A percentile compares a stretch with the other conserved stretches of the same genome.
These are phyloP conservation scores for Halcyon senegalensis DNA, from an alignment of 2,113 vertebrate genomes.

Conservation along the genomic window DNA sequence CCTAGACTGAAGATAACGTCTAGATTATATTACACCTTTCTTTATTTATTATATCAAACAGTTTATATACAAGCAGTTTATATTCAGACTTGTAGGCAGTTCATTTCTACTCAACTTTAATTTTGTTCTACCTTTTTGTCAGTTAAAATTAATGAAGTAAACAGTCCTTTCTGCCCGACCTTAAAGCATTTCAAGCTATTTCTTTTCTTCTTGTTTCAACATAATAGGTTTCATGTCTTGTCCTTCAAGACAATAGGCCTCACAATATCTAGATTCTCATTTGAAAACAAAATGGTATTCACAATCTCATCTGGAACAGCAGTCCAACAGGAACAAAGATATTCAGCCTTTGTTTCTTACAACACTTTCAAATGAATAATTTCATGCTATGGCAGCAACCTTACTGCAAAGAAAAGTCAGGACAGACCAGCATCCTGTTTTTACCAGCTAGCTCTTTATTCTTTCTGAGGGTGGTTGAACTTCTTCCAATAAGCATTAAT, in stretches of 20 bases:
- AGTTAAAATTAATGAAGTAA: neutral
- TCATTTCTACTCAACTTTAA: neutral
- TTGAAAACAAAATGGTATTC: neutral
- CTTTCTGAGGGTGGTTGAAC: neutral
- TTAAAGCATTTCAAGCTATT: neutral
- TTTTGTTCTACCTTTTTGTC: neutral
- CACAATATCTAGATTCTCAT: neutral
- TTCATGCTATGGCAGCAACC: neutral
- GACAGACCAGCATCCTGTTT: neutral
- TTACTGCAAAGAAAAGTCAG: neutral
- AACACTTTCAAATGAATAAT: neutral
- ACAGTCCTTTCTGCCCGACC: neutral
- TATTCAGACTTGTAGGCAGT: neutral
- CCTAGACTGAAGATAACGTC: neutral
- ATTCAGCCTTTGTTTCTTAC: neutral
- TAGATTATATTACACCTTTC: neutral
- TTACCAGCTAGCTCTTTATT: neutral
- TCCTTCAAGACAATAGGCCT: neutral
- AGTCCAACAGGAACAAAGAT: rapidly evolving
- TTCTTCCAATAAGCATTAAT: neutral
- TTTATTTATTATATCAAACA: neutral
- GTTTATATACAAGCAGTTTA: neutral
- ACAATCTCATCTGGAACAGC: neutral
- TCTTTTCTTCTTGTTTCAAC: neutral
- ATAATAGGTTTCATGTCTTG: neutral